Conservation (phyloP, 2,888 invertebrate genomes). For the Drosophila helvetica region DNA sequence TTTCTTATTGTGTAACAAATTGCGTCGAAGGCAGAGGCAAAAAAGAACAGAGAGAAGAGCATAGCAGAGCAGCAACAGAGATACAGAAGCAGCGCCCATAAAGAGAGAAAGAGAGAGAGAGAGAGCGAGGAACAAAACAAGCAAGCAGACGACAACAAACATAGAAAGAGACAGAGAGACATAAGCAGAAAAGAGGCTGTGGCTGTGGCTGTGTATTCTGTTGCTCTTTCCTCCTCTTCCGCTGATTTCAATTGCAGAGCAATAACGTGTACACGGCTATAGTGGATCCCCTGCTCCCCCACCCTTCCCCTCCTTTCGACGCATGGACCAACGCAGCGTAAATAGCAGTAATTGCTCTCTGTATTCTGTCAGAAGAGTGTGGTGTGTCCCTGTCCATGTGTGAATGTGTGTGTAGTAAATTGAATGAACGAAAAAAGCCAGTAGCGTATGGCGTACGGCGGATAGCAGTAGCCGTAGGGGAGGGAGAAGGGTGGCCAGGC, state of each 20-base stretch:
- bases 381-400: slow-evolving; percentile 18
- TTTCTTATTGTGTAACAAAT: slow-evolving; percentile 73
- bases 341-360: slow-evolving; percentile 75
- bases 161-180: slow-evolving; percentile 63
- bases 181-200: slow-evolving; percentile 39
- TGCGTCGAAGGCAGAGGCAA: slow-evolving; percentile 49
- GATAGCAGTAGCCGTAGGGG: not conserved
- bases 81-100: slow-evolving; percentile 43
- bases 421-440: slow-evolving; percentile 74
- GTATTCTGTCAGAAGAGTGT: slow-evolving; percentile 43
- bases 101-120: slow-evolving; percentile 34
- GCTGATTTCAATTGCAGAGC: slow-evolving; percentile 74
- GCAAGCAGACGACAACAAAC: slow-evolving; percentile 53
- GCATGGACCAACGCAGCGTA: slow-evolving; percentile 62
- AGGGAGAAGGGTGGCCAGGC: not conserved
- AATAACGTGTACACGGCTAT: slow-evolving; percentile 50
- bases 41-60: slow-evolving; percentile 37
- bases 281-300: slow-evolving; percentile 13
- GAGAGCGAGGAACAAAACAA: slow-evolving; percentile 32
- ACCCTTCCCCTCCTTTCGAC: not conserved
- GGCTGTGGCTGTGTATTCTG: slow-evolving; percentile 40
- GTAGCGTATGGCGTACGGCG: slow-evolving; percentile 52
- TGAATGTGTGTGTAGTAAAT: slow-evolving; percentile 55
- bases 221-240: slow-evolving; percentile 34
- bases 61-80: slow-evolving; percentile 31